Base-by-base conservation (phyloP, 2,113 vertebrate species). In the Verasper variegatus region DNA sequence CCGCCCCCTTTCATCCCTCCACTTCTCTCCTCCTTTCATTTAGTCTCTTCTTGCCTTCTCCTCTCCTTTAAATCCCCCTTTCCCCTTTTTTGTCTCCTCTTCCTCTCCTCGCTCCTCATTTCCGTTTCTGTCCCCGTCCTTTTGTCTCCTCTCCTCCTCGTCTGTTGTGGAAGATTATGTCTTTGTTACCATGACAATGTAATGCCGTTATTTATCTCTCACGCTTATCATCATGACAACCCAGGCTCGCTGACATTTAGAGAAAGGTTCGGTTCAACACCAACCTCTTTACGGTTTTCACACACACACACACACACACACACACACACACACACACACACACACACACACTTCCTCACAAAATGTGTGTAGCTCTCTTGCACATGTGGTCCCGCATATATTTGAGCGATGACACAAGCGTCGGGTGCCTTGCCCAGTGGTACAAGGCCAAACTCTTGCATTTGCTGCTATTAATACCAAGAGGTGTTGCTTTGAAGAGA, bases 241-340 rank as follows among this genome's bases (percentile, higher is more conserved):
- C 40, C 78, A 72, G 74, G 20, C 81, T 80, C 5, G 2, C 66
- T 91, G 91, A 89, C 88, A 91, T 93, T 93, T 90, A 80, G 83
- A 84, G 60, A 86, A 89, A 86, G 80, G 85, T 87, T 87, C 31
- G 68, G 80, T 84, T 88, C 73, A 86, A 68, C 73, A 74, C 27
- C 13, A 71, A 58, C 74, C 74, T 74, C 71, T 79, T 82, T 49
- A 61, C 9, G 37, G n/a, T 54, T 76, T 75, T 69, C 45, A 62
- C 72, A 42, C 40, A 74, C 73, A 57, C 20, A 74, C 59, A 37
- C 27, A 27, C 2, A 27, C 27, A 27, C 31, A 35, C 31, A 35
- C 12, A 74, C 70, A 57, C 15, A 31, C 37, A 74, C 59, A 35
- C 26, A 27, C 26, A 27, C 26, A 27, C 27, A 27, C 2, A 27